Conservation (phyloP, 2,113 vertebrate genomes). For the Hippocampus zosterae region DNA sequence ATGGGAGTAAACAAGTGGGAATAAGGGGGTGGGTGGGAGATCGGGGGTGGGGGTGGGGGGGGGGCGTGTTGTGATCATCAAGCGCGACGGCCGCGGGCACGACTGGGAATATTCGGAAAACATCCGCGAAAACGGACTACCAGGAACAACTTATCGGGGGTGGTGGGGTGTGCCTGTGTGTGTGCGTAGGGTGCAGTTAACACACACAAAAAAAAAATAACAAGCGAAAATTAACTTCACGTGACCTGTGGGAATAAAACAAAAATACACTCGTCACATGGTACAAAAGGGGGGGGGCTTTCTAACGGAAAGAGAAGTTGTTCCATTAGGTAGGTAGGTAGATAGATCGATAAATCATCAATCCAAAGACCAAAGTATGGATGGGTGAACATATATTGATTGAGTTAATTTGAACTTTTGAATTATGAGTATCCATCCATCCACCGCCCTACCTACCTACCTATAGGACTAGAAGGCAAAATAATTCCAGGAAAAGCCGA, state of each 20-base stretch:
- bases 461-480: too few species aligned
- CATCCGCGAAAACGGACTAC: background rate
- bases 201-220: background rate
- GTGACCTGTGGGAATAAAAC: background rate
- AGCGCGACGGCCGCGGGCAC: background rate
- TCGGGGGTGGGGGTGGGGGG: too few species aligned
- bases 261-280: background rate
- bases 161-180: too few species aligned
- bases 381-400: background rate
- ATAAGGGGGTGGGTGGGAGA: constrained; percentile 20
- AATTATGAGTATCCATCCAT: too few species aligned
- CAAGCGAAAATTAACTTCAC: background rate
- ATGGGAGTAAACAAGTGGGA: constrained; percentile 61
- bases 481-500: too few species aligned
- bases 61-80: background rate
- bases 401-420: too few species aligned
- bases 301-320: background rate
- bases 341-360: background rate
- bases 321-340: background rate
- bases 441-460: too few species aligned
- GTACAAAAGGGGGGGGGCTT: too few species aligned
- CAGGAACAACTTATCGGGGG: background rate
- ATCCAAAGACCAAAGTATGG: background rate
- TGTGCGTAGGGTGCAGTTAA: too few species aligned
- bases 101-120: background rate